Evolutionary conservation across 2,888 invertebrate genomes (phyloP).

Genomic region (Aplocera efformata): DNA sequence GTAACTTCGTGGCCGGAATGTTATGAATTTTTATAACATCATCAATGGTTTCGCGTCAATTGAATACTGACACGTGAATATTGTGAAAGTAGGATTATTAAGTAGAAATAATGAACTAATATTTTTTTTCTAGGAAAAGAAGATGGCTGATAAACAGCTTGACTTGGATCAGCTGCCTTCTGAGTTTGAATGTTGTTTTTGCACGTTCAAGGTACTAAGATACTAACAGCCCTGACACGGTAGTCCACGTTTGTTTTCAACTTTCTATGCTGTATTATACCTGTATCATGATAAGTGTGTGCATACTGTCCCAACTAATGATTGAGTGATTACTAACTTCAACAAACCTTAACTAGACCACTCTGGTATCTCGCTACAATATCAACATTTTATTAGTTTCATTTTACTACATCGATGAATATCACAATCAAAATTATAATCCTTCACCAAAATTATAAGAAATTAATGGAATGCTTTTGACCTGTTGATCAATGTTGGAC

Average conservation of each 20-base stretch:
- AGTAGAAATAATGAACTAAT: constrained; percentile 52
- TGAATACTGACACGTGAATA: constrained; percentile 1
- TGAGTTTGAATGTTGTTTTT: constrained; percentile 98
- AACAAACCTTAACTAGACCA: too few species aligned
- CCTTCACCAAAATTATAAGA: too few species aligned
- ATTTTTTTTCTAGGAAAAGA: constrained; percentile 83
- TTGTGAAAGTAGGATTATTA: constrained; percentile 7
- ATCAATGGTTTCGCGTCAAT: constrained; percentile 17
- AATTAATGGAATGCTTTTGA: too few species aligned
- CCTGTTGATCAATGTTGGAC: too few species aligned
- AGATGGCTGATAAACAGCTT: constrained; percentile 85
- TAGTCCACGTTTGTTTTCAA: neutral
- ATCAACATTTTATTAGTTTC: too few species aligned
- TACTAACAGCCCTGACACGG: constrained; percentile 45
- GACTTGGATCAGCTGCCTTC: constrained; percentile 94
- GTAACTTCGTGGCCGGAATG: constrained; percentile 1
- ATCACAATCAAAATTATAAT: too few species aligned
- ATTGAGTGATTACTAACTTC: too few species aligned
- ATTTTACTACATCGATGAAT: too few species aligned
- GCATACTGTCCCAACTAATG: too few species aligned
- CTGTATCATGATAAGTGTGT: too few species aligned
- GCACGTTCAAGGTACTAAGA: constrained; percentile 93
- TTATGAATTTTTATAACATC: constrained; percentile 12
- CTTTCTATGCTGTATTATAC: neutral
- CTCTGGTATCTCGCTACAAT: too few species aligned